A percentile compares a stretch with the other conserved stretches of the same genome.
These are phyloP conservation scores for Channa striata DNA, from an alignment of 2,797 vertebrate species.

Conservation along the genomic window DNA sequence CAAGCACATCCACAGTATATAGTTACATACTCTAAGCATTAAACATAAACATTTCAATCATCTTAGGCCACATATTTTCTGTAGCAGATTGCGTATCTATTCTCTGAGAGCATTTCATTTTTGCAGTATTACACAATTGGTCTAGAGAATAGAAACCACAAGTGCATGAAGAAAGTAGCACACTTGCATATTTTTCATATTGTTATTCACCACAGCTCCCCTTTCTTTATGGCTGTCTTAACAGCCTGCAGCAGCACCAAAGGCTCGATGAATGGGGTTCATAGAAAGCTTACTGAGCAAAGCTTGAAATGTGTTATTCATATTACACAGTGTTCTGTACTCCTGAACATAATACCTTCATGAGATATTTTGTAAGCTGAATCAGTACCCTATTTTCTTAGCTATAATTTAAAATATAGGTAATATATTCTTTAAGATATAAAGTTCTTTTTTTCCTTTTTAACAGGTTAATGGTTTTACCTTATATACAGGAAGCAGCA, in stretches of 20 bases:
- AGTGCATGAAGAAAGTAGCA: constrained; percentile 21
- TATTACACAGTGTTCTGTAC: constrained; percentile 4
- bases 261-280: constrained; percentile 23
- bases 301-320: constrained; percentile 29
- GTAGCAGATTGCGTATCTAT: background rate
- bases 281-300: constrained; percentile 41
- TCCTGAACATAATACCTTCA: background rate
- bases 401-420: too few species aligned
- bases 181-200: constrained; percentile 31
- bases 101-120: constrained; percentile 2
- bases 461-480: background rate
- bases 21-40: too few species aligned
- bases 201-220: constrained; percentile 45
- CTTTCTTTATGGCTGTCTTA: constrained; percentile 26
- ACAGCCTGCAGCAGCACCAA: constrained; percentile 43
- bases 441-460: background rate
- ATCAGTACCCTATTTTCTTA: too few species aligned
- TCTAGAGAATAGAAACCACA: constrained; percentile 41
- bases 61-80: background rate
- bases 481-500: background rate
- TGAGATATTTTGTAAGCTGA: background rate
- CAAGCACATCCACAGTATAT: too few species aligned
- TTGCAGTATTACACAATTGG: constrained; percentile 5
- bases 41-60: too few species aligned
- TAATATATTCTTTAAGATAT: too few species aligned